phyloP scores from a whole-genome alignment of 2,797 vertebrate species.

The Simalia tracyae region DNA sequence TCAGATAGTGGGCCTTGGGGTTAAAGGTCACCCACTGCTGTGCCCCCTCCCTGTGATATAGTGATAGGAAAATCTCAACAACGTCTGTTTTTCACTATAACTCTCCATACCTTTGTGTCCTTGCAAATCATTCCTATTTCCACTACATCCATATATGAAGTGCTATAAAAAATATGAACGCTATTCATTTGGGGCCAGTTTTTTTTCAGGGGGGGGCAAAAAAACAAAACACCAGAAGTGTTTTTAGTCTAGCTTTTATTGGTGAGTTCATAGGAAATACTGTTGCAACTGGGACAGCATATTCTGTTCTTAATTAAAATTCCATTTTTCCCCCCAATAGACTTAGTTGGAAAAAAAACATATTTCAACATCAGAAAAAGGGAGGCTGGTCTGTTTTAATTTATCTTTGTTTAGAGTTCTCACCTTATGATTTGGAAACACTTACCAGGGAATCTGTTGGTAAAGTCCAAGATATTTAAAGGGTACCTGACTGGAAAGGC shows the following conservation, averaged over 20 bases:
- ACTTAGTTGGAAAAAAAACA: slow-evolving; percentile 3
- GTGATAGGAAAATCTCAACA: no score
- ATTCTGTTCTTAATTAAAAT: background rate
- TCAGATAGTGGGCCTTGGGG: no score
- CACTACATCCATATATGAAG: background rate
- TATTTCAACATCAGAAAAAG: slow-evolving; percentile 1
- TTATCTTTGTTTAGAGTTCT: background rate
- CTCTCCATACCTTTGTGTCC: no score
- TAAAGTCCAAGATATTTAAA: background rate
- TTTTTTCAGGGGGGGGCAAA: background rate
- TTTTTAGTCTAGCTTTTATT: slow-evolving; percentile 52
- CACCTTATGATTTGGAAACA: background rate
- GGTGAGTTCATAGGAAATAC: slow-evolving; percentile 41
- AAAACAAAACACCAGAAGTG: slow-evolving; percentile 18
- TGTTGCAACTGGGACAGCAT: background rate
- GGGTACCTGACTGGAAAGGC: background rate
- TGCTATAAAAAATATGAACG: slow-evolving; percentile 40
- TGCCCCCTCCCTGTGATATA: no score
- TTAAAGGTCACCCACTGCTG: no score
- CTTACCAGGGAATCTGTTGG: background rate
- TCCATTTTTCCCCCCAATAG: background rate
- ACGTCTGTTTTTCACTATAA: no score
- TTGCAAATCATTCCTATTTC: no score
- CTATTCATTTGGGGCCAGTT: background rate
- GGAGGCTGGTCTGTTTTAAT: background rate